phyloP scores from a whole-genome alignment of 1,140 invertebrate genomes.

The Cataglyphis hispanica region DNA sequence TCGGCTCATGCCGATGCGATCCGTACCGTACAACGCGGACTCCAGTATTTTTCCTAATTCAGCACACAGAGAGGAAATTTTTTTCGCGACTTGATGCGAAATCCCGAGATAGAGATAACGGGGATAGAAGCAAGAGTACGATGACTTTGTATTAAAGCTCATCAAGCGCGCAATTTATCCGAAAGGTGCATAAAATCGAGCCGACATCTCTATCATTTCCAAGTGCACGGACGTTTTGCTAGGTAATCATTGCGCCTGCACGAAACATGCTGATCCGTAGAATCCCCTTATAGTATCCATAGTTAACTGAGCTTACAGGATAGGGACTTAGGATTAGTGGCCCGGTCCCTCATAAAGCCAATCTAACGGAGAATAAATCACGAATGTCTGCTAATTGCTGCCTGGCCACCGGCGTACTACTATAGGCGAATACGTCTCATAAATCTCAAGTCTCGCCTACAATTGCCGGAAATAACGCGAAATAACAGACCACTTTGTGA shows the following conservation, averaged over 20 bases:
- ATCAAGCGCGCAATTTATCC: neutral
- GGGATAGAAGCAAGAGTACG: neutral
- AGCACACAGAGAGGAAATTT: neutral
- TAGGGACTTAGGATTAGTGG: constrained; percentile 61
- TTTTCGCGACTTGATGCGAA: constrained; percentile 20
- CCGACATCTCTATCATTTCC: constrained; percentile 30
- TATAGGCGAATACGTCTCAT: constrained; percentile 9
- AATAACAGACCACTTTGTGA: neutral
- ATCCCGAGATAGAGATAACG: neutral
- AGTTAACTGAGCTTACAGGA: constrained; percentile 62
- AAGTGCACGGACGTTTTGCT: neutral
- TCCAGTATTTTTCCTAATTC: constrained; percentile 8
- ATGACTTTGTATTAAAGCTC: constrained; percentile 24
- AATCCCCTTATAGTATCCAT: constrained; percentile 72
- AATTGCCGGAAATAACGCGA: constrained; percentile 40
- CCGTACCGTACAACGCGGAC: neutral
- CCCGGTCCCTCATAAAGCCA: constrained; percentile 59
- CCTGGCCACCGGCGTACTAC: constrained; percentile 13
- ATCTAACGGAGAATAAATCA: constrained; percentile 69
- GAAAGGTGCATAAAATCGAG: constrained; percentile 23
- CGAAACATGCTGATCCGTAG: constrained; percentile 50
- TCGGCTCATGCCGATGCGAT: neutral
- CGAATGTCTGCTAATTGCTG: constrained; percentile 68
- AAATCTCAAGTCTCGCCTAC: constrained; percentile 50
- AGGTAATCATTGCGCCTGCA: constrained; percentile 48